Evolutionary conservation across 2,113 vertebrate species (phyloP).

Genomic region (Otus sunia): DNA sequence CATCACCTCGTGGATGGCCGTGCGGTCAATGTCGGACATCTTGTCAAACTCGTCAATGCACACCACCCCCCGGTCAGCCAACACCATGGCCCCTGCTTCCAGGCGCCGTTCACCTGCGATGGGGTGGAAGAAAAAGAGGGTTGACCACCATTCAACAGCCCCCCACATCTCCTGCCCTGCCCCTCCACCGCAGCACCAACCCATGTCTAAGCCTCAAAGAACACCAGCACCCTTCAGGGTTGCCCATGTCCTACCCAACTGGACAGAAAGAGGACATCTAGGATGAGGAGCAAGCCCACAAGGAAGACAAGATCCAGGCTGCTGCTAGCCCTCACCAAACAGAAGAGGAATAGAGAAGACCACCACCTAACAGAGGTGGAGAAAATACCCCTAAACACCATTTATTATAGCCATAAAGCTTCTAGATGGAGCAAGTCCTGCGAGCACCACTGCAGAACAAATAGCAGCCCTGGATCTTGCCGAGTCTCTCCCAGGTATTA

Average conservation of each 20-base stretch:
- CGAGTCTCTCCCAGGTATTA: not conserved
- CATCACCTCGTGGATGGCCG: conserved; percentile 99
- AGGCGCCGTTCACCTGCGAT: conserved; percentile 87
- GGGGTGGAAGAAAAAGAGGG: not conserved
- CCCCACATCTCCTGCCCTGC: no score
- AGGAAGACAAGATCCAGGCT: not conserved
- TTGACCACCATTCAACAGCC: accelerated
- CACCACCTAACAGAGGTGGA: not conserved
- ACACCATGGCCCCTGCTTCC: conserved; percentile 96
- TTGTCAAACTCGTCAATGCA: conserved; percentile 99
- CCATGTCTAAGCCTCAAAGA: not conserved
- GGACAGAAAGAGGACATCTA: not conserved
- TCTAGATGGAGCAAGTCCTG: not conserved
- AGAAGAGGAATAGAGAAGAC: not conserved
- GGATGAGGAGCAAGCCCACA: not conserved
- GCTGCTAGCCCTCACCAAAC: not conserved
- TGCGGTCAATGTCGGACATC: conserved; percentile 98
- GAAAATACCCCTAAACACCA: not conserved
- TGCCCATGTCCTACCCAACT: not conserved
- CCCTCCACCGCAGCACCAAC: not conserved
- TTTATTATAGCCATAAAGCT: not conserved
- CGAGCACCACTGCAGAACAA: accelerated
- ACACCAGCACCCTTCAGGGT: not conserved
- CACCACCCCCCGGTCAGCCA: conserved; percentile 93
- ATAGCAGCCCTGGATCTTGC: not conserved